These are phyloP conservation scores for Syritta pipiens DNA, from an alignment of 2,888 invertebrate species.

Conservation along the genomic window DNA sequence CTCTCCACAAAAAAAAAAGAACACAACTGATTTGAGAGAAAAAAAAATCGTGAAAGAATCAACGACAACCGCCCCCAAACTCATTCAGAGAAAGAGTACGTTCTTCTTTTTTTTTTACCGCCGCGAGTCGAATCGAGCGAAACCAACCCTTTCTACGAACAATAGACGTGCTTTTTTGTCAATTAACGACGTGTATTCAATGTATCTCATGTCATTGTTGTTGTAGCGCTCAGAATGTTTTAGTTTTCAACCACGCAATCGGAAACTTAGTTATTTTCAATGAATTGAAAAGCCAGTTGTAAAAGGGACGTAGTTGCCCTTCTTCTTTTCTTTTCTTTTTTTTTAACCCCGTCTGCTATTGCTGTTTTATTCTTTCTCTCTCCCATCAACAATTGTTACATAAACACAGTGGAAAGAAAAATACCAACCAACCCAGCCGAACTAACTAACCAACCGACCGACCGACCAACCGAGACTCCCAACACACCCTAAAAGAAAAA, in stretches of 20 bases:
- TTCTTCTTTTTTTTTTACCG: not conserved
- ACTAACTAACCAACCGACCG: not conserved
- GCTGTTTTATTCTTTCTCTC: constrained; percentile 26
- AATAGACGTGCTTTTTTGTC: constrained; percentile 60
- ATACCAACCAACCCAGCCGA: constrained; percentile 1
- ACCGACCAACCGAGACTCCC: constrained; percentile 16
- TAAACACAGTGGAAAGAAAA: constrained; percentile 42
- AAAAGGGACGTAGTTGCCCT: constrained; percentile 43
- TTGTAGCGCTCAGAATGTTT: constrained; percentile 13
- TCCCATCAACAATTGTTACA: constrained; percentile 66
- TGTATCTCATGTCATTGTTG: constrained; percentile 32
- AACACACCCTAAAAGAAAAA: constrained; percentile 4
- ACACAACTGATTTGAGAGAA: constrained; percentile 39
- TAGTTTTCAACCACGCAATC: constrained; percentile 48
- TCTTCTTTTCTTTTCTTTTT: constrained; percentile 19
- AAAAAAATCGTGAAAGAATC: constrained; percentile 18
- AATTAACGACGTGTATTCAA: constrained; percentile 60
- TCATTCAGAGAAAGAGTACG: constrained; percentile 22
- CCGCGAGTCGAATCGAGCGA: constrained; percentile 28
- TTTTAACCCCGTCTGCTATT: constrained; percentile 5
- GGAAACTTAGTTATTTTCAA: constrained; percentile 32
- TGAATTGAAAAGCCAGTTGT: constrained; percentile 40
- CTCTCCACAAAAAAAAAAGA: not conserved
- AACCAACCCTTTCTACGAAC: constrained; percentile 53
- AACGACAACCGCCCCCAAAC: constrained; percentile 42